These are phyloP conservation scores for Ciconia nigra DNA, from an alignment of 2,797 vertebrate genomes.

Conservation along the genomic window DNA sequence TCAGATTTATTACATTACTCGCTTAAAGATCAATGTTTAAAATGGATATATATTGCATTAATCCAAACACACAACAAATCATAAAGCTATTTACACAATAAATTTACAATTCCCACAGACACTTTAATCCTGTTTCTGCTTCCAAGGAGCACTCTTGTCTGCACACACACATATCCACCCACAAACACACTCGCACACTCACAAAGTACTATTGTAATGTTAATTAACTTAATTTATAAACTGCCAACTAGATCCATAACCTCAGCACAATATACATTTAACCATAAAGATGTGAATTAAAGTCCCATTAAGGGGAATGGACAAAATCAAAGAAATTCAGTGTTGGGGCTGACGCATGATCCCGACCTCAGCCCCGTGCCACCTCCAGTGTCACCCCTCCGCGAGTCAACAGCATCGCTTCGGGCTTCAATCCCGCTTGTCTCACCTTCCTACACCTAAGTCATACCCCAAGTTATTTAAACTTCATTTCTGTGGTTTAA, in stretches of 20 bases:
- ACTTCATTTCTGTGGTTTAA: conserved; percentile 69
- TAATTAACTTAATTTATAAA: conserved; percentile 77
- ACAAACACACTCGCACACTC: background rate
- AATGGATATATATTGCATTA: conserved; percentile 74
- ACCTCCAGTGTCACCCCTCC: background rate
- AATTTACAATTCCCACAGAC: conserved; percentile 68
- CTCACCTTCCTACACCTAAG: conserved; percentile 51
- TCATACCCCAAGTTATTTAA: conserved; percentile 65
- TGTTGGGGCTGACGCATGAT: background rate
- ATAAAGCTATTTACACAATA: conserved; percentile 71
- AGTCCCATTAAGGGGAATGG: background rate
- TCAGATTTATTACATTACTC: conserved; percentile 72
- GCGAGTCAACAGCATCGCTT: background rate
- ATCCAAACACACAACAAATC: conserved; percentile 70
- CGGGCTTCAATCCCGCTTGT: background rate
- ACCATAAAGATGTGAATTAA: conserved; percentile 54
- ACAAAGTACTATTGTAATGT: conserved; percentile 41
- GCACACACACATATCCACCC: background rate
- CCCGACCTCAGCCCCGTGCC: background rate
- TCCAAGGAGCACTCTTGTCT: conserved; percentile 45
- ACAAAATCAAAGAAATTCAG: conserved; percentile 18
- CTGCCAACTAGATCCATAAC: conserved; percentile 42
- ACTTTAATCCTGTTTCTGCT: conserved; percentile 70
- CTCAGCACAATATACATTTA: conserved; percentile 46
- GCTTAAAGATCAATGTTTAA: conserved; percentile 77